These are phyloP conservation scores for Onthophagus sagittarius DNA, from an alignment of 2,888 invertebrate genomes.

Conservation along the genomic window DNA sequence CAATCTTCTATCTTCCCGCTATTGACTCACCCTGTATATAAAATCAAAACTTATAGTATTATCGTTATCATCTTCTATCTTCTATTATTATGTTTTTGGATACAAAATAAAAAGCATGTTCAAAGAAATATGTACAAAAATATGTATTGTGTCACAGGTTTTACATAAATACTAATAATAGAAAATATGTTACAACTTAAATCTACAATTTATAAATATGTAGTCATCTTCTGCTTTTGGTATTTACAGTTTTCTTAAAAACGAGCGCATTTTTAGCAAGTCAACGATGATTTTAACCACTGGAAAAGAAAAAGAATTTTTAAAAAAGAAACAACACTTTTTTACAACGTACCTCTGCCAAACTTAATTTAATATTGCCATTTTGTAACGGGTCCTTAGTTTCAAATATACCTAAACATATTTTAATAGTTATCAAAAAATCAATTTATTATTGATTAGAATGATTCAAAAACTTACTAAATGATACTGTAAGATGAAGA, in stretches of 20 bases:
- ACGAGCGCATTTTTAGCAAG: slow-evolving; percentile 53
- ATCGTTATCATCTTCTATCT: no score
- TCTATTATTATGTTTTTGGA: no score
- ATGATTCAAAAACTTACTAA: slow-evolving; percentile 59
- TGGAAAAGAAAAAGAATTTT: slow-evolving; percentile 51
- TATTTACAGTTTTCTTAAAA: slow-evolving; percentile 23
- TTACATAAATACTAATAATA: slow-evolving; percentile 23
- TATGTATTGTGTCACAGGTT: slow-evolving; percentile 5
- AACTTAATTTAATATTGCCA: slow-evolving; percentile 74
- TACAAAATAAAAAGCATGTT: no score
- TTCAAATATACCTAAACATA: slow-evolving; percentile 62
- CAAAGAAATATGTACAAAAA: slow-evolving; percentile 1
- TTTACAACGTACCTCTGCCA: slow-evolving; percentile 65
- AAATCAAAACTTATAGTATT: no score
- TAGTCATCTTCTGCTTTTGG: slow-evolving; percentile 19
- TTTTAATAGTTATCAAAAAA: not conserved
- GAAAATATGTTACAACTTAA: slow-evolving; percentile 26
- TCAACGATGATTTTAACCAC: slow-evolving; percentile 73
- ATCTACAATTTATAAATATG: slow-evolving; percentile 29
- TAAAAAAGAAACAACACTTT: not conserved
- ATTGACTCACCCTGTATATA: no score
- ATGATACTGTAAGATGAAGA: slow-evolving; percentile 82
- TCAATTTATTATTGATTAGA: no score
- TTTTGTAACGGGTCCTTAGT: slow-evolving; percentile 76
- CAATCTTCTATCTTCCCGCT: no score